These are phyloP conservation scores for Microcebus tavaratra DNA, from an alignment of 2,113 vertebrate species.

Conservation along the genomic window DNA sequence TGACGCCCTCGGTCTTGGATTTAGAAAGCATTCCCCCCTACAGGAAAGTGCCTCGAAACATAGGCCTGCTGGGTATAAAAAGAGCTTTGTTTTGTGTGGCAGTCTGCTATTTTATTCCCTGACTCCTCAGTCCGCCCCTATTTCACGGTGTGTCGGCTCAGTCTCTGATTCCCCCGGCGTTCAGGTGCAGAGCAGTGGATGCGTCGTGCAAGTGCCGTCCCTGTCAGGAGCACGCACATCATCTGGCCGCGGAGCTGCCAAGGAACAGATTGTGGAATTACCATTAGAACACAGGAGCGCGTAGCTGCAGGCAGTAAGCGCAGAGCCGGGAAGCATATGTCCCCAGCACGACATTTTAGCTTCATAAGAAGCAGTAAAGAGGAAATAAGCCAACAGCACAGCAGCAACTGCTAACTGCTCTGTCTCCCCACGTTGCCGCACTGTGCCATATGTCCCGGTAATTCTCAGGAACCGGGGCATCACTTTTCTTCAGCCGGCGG, in stretches of 20 bases:
- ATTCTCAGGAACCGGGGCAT: conserved; percentile 73
- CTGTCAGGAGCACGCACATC: conserved; percentile 90
- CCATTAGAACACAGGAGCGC: conserved; percentile 88
- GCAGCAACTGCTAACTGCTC: conserved; percentile 86
- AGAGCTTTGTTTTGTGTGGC: conserved; percentile 89
- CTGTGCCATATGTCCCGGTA: conserved; percentile 83
- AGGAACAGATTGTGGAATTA: conserved; percentile 93
- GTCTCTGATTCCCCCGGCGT: conserved; percentile 89
- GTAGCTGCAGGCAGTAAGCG: conserved; percentile 88
- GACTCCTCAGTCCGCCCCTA: conserved; percentile 89
- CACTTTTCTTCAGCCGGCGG: conserved; percentile 53
- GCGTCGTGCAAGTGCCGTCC: conserved; percentile 95
- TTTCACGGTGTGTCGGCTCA: conserved; percentile 91
- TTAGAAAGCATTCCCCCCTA: conserved; percentile 66
- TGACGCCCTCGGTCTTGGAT: conserved; percentile 40
- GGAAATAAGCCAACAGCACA: conserved; percentile 87
- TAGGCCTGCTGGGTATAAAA: conserved; percentile 82
- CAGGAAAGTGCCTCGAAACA: conserved; percentile 74
- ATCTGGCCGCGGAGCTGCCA: conserved; percentile 89
- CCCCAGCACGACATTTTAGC: conserved; percentile 86
- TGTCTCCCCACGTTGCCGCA: conserved; percentile 81
- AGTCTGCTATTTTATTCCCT: conserved; percentile 87
- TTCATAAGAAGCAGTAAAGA: conserved; percentile 89
- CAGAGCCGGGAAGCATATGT: conserved; percentile 90
- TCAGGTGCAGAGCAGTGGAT: conserved; percentile 93